Conservation (phyloP, 2,888 invertebrate genomes). For the Hedychridium roseum region DNA sequence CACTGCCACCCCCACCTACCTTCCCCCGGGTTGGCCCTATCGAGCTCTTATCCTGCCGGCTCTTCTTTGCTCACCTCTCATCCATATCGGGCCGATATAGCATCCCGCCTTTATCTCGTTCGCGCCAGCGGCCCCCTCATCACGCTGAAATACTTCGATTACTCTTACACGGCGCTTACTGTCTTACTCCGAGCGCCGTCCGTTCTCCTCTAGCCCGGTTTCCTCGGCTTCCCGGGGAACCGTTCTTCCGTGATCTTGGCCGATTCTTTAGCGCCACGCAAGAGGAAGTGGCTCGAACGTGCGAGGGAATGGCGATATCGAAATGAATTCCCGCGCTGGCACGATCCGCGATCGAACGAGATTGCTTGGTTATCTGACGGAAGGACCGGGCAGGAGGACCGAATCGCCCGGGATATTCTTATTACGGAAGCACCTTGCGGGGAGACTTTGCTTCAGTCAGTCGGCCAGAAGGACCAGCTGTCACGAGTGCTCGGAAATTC, state of each 20-base stretch:
- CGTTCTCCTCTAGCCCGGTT: not conserved
- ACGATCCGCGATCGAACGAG: no score
- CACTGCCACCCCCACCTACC: slow-evolving; percentile 35
- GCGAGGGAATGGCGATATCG: no score
- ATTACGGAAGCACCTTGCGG: slow-evolving; percentile 45
- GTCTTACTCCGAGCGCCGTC: slow-evolving; percentile 42
- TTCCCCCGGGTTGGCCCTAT: slow-evolving; percentile 14
- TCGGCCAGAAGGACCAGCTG: slow-evolving; percentile 31
- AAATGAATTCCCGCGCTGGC: no score
- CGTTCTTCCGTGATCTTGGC: no score
- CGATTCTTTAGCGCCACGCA: no score
- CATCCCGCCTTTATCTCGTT: slow-evolving; percentile 52
- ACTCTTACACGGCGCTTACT: slow-evolving; percentile 48
- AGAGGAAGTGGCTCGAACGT: no score
- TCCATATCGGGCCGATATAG: slow-evolving; percentile 28
- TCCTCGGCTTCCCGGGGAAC: not conserved
- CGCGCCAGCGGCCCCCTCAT: slow-evolving; percentile 40
- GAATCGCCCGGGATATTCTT: slow-evolving; percentile 25
- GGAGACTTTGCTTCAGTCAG: slow-evolving; percentile 30
- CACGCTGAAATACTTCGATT: slow-evolving; percentile 43
- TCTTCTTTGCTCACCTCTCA: slow-evolving; percentile 4
- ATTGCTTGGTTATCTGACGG: no score
- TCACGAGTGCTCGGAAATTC: slow-evolving; percentile 18
- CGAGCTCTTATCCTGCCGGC: not conserved
- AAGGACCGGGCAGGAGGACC: slow-evolving; percentile 19